Percentiles rank a stretch among this genome's conserved stretches.
These are phyloP conservation scores for Arvicanthis niloticus DNA, from an alignment of 2,113 vertebrate species.

Conservation along the genomic window DNA sequence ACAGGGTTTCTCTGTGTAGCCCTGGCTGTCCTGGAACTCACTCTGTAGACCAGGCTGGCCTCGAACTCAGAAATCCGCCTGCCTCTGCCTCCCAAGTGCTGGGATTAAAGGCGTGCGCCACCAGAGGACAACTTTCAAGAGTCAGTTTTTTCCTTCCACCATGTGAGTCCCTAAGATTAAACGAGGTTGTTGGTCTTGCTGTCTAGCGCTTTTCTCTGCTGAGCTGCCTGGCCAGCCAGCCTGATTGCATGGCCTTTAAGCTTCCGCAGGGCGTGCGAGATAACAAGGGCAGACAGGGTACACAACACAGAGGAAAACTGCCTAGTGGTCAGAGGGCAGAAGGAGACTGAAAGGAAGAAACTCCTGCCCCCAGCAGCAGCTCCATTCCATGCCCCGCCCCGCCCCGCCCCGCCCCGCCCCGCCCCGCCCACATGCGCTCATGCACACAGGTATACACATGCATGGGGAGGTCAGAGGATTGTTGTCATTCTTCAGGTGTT, in stretches of 20 bases:
- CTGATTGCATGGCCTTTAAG: not conserved
- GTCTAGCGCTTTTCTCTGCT: not conserved
- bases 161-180: not conserved
- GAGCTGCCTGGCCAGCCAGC: not conserved
- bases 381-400: rapidly evolving
- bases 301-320: not conserved
- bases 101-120: no score
- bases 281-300: not conserved
- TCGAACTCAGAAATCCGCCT: no score
- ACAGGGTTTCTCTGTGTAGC: no score
- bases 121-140: no score
- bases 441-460: no score
- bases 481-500: not conserved
- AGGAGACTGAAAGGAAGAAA: no score
- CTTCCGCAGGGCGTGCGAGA: not conserved
- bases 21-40: no score
- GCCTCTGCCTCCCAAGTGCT: no score
- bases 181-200: not conserved
- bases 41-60: no score
- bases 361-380: not conserved
- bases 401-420: rapidly evolving
- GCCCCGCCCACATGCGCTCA: rapidly evolving
- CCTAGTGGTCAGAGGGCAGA: not conserved
- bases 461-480: not conserved
- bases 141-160: not conserved